A percentile compares a stretch with the other conserved stretches of the same genome.
Evolutionary conservation across 2,113 vertebrate genomes (phyloP).

Genomic region (Gallinago media): DNA sequence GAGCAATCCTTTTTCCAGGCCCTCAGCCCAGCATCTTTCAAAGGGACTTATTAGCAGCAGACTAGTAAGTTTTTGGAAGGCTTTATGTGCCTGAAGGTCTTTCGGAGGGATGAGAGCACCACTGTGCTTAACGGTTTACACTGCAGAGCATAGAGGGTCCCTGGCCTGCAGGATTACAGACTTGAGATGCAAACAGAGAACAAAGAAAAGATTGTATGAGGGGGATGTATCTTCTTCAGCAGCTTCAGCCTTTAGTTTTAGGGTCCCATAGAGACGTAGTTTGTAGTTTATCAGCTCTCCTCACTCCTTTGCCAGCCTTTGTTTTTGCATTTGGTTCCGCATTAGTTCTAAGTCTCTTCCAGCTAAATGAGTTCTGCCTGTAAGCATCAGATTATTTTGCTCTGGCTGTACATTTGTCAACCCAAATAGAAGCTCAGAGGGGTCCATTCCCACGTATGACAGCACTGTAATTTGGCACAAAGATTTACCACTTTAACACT

Average conservation of each 20-base stretch:
- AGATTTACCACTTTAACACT: not conserved
- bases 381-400: not conserved
- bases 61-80: not conserved
- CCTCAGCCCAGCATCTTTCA: not conserved
- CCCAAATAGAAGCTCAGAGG: not conserved
- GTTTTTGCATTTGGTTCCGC: not conserved
- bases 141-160: not conserved
- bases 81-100: not conserved
- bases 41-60: not conserved
- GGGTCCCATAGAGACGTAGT: not conserved
- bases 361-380: not conserved
- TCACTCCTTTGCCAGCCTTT: not conserved
- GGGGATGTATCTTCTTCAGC: not conserved
- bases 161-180: not conserved
- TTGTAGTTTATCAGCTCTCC: not conserved
- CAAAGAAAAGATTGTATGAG: not conserved
- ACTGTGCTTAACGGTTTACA: not conserved
- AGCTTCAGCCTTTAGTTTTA: not conserved
- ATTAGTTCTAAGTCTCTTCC: not conserved
- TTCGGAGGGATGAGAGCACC: not conserved
- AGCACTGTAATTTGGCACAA: not conserved
- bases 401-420: not conserved
- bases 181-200: not conserved
- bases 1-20: not conserved
- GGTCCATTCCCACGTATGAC: not conserved